These are phyloP conservation scores for Lobophora halterata DNA, from an alignment of 2,888 invertebrate genomes.

Conservation along the genomic window DNA sequence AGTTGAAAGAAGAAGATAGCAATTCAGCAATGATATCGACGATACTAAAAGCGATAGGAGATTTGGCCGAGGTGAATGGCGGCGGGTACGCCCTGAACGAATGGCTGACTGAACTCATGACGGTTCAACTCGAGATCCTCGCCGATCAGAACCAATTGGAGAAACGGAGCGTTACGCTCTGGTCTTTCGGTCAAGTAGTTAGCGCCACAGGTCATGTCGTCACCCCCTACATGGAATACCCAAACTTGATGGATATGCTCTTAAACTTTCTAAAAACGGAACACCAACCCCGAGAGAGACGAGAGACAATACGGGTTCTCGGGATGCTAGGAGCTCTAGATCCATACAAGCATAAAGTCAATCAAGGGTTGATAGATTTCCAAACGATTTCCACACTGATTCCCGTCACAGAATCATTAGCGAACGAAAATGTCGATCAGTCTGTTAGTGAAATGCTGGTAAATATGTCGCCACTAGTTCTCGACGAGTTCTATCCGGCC, in stretches of 20 bases:
- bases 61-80: slow-evolving; percentile 94
- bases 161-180: slow-evolving; percentile 95
- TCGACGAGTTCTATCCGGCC: slow-evolving; percentile 99
- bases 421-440: slow-evolving; percentile 78
- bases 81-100: slow-evolving; percentile 92
- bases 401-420: slow-evolving; percentile 85
- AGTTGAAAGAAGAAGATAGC: slow-evolving; percentile 92
- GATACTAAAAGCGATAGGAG: slow-evolving; percentile 95
- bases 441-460: slow-evolving; percentile 96
- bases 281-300: slow-evolving; percentile 90
- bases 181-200: slow-evolving; percentile 97
- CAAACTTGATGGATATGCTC: slow-evolving; percentile 93
- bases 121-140: slow-evolving; percentile 94
- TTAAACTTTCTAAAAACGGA: slow-evolving; percentile 97
- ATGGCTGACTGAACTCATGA: slow-evolving; percentile 93
- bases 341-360: slow-evolving; percentile 98
- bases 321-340: slow-evolving; percentile 98
- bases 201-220: slow-evolving; percentile 98
- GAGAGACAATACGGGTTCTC: slow-evolving; percentile 95
- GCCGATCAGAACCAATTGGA: slow-evolving; percentile 96
- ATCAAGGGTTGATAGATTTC: slow-evolving; percentile 94
- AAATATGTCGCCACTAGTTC: slow-evolving; percentile 91
- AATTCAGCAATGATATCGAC: slow-evolving; percentile 95
- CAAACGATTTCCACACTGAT: slow-evolving; percentile 90
- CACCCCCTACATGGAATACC: slow-evolving; percentile 96